Conservation (phyloP, 2,797 vertebrate species). For the Sebastes kiyomatsui region DNA sequence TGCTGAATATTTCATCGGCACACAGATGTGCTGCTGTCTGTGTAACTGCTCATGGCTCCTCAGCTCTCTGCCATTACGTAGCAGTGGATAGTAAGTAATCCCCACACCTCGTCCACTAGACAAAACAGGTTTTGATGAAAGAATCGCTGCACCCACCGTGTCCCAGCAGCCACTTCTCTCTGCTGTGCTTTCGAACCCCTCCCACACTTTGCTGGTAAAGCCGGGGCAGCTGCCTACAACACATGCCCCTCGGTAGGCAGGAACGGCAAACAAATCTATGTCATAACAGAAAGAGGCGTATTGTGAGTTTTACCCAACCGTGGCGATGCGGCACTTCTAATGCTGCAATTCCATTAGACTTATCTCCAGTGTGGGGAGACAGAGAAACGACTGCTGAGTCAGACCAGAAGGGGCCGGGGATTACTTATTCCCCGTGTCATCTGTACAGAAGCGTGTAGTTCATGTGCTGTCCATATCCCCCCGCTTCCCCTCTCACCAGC, state of each 20-base stretch:
- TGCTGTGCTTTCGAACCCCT: slow-evolving; percentile 52
- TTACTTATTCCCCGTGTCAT: slow-evolving; percentile 74
- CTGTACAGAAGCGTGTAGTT: slow-evolving; percentile 70
- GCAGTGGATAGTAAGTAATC: slow-evolving; percentile 63
- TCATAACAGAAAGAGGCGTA: slow-evolving; percentile 69
- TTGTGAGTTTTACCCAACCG: slow-evolving; percentile 64
- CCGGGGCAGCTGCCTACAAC: slow-evolving; percentile 57
- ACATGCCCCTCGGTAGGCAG: slow-evolving; percentile 54
- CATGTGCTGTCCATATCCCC: slow-evolving; percentile 67
- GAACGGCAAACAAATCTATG: slow-evolving; percentile 73
- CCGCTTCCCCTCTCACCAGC: slow-evolving; percentile 42
- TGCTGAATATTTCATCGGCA: slow-evolving; percentile 87
- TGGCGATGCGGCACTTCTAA: slow-evolving; percentile 68
- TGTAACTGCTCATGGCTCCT: slow-evolving; percentile 82
- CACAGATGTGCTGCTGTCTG: slow-evolving; percentile 88
- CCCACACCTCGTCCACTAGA: slow-evolving; percentile 56
- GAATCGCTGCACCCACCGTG: slow-evolving; percentile 40
- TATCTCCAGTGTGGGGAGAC: slow-evolving; percentile 68
- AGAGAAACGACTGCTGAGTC: slow-evolving; percentile 76
- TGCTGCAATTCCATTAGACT: slow-evolving; percentile 75
- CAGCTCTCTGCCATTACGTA: slow-evolving; percentile 75
- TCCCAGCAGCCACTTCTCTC: slow-evolving; percentile 62
- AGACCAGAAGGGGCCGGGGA: slow-evolving; percentile 70
- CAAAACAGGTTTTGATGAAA: slow-evolving; percentile 52
- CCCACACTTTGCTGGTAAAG: slow-evolving; percentile 56